Evolutionary conservation across 92 coral and sea anemone species (phyloP).

Genomic region (Pocillopora meandrina): DNA sequence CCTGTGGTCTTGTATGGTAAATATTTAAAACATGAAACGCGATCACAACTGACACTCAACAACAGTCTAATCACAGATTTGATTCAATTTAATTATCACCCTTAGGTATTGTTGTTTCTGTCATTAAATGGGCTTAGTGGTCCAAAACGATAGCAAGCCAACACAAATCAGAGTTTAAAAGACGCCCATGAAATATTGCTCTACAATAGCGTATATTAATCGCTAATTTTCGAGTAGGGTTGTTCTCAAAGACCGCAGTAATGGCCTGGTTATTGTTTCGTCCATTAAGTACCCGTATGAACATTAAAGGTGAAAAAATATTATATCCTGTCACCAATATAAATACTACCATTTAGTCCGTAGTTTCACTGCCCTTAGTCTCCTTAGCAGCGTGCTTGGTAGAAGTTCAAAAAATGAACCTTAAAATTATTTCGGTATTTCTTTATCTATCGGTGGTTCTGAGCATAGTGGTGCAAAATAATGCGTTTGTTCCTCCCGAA

Average conservation of each 20-base stretch:
- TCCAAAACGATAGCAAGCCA: not conserved
- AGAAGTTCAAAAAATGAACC: not conserved
- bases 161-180: not conserved
- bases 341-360: not conserved
- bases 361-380: not conserved
- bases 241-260: not conserved
- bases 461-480: slow-evolving; percentile 3
- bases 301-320: not conserved
- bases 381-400: not conserved
- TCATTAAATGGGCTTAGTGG: not conserved
- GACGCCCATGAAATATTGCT: slow-evolving; percentile 36
- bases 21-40: no score
- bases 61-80: not conserved
- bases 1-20: not conserved
- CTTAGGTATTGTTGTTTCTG: not conserved
- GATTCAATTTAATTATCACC: not conserved
- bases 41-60: not conserved
- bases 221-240: not conserved
- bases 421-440: not conserved
- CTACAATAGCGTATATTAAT: not conserved
- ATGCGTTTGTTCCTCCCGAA: not conserved
- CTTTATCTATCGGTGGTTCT: not conserved
- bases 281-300: slow-evolving; percentile 17
- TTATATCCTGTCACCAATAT: slow-evolving; percentile 35
- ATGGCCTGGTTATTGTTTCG: slow-evolving; percentile 32